Base-by-base conservation (phyloP, 2,113 vertebrate genomes). In the Sander vitreus region DNA sequence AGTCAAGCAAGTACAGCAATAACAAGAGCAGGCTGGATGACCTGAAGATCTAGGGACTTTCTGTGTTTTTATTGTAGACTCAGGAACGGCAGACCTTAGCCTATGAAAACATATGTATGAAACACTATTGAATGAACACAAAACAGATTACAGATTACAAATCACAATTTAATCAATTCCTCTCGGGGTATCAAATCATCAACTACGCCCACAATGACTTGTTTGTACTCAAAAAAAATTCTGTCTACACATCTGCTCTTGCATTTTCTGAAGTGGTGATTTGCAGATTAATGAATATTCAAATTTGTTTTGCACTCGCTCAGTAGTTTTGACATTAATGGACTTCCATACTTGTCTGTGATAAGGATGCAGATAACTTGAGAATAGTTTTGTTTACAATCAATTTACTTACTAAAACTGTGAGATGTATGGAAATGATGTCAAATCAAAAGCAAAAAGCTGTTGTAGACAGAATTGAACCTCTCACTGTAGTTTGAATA, bases 1-100 rank as follows among this genome's bases (percentile, higher is more conserved):
- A 94, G 76, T 93, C 92, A 19, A 96, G 95, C 90, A 96, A 95
- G 30, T 93, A 95, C 73, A 95, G 95, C 84, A 95, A 83, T 74
- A 94, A 88, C 76, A 96, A 95, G 73, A 94, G 90, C 60, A 90
- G 94, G 66, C 75, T 95, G 23, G 93, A 95, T 1, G 96, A 95
- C 77, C 92, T 96, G 45, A 94, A 96, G 73, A 93, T 97, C 80
- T 96, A 86, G 55, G 19, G 23, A 64, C n/a, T 4, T 19, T 21
- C 33, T 36, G 27, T 85, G 5, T 47, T 75, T 73, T 45, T n/a
- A 54, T 59, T 16, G 66, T 45, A 39, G 12, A 23, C 73, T 82
- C 55, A 19, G 68, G 62, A 75, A 62, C 13, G 9, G 47, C 23
- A 51, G 23, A 15, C 14, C 12, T 62, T 30, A 47, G 43, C 15